Evolutionary conservation across 1,140 invertebrate genomes (phyloP).

Genomic region (Zaprionus lachaisei): DNA sequence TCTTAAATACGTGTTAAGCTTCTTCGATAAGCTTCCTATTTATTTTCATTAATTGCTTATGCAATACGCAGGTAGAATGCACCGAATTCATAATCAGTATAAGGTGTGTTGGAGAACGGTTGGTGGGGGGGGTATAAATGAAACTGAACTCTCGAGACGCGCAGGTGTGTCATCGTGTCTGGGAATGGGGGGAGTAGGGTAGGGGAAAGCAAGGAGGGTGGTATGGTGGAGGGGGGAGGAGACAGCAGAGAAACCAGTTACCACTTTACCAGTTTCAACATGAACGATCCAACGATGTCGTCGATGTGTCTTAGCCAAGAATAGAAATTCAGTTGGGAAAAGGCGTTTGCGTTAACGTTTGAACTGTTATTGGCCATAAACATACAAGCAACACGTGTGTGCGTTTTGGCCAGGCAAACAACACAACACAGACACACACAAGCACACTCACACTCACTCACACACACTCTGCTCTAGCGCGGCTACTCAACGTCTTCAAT

Average conservation of each 20-base stretch:
- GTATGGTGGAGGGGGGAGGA: background rate
- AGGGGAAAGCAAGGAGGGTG: background rate
- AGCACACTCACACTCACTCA: background rate
- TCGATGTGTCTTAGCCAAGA: slow-evolving; percentile 11
- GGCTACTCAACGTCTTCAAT: slow-evolving; percentile 44
- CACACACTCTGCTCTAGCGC: background rate
- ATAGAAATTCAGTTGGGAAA: slow-evolving; percentile 46
- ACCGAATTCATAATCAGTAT: slow-evolving; percentile 5
- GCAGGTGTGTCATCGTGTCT: slow-evolving; percentile 8
- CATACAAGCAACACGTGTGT: slow-evolving; percentile 24
- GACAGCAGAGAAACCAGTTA: slow-evolving; percentile 32
- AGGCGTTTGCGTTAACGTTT: slow-evolving; percentile 18
- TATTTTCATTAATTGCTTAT: slow-evolving; percentile 6
- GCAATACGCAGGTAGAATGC: slow-evolving; percentile 6
- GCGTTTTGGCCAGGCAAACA: background rate
- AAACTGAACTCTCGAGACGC: slow-evolving; percentile 1
- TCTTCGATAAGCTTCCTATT: background rate
- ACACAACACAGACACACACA: slow-evolving; percentile 4
- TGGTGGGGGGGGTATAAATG: background rate
- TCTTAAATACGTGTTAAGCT: background rate
- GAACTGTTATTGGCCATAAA: slow-evolving; percentile 45
- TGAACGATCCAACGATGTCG: slow-evolving; percentile 5
- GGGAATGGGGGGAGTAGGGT: background rate
- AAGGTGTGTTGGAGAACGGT: background rate
- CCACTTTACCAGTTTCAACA: slow-evolving; percentile 4